Evolutionary conservation across 2,113 vertebrate genomes (phyloP).

Genomic region (Odobenus rosmarus): DNA sequence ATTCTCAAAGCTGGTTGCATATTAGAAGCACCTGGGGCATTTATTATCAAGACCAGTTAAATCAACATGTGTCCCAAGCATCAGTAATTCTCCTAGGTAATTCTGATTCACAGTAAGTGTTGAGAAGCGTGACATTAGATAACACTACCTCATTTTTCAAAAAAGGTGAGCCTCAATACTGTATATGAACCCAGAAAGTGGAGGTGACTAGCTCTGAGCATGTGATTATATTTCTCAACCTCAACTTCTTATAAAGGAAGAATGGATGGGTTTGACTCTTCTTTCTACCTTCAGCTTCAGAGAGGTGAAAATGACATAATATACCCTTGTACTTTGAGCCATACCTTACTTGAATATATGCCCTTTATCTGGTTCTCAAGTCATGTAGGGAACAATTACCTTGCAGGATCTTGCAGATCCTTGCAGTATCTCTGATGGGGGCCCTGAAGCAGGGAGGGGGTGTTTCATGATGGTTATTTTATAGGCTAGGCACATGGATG

Average conservation of each 20-base stretch:
- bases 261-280: background rate
- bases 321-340: background rate
- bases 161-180: conserved; percentile 22
- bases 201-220: background rate
- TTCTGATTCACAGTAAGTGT: conserved; percentile 13
- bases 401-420: background rate
- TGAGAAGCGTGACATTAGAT: background rate
- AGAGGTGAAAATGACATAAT: background rate
- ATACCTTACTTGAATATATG: background rate
- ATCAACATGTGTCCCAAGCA: conserved; percentile 18
- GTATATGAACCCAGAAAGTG: background rate
- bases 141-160: conserved; percentile 6
- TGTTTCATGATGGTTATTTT: background rate
- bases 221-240: background rate
- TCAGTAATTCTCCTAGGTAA: background rate
- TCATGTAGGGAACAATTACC: background rate
- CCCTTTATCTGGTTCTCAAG: background rate
- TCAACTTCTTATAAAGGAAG: background rate
- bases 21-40: background rate
- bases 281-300: background rate
- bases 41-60: conserved; percentile 40
- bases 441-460: background rate
- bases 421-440: background rate
- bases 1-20: background rate
- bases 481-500: background rate